Base-by-base conservation (phyloP, 2,113 vertebrate species). In the Eidolon helvum region DNA sequence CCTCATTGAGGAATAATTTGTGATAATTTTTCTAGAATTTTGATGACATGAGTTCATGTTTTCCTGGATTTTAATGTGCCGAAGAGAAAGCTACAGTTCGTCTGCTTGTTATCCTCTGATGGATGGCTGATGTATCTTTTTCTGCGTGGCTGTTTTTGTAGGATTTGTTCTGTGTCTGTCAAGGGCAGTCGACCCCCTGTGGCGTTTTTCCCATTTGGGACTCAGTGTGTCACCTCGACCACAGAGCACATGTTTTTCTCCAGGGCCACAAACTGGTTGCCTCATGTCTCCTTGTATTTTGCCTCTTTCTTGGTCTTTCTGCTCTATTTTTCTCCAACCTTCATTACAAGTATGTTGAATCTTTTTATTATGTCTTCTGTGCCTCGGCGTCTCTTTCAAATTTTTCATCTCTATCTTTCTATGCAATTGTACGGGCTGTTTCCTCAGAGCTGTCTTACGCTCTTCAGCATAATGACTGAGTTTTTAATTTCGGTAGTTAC, bases 201-300 rank as follows among this genome's bases (percentile, higher is more conserved):
- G 15, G 4, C 4, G 0, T 63, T 48, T 33, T 30, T 38, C 53
- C 53, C 30, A 5, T 12, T 15, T 55, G 38, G 2, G 11, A 10
- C 28, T 57, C 72, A 2, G 53, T 2, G 7, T 24, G 22, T 55
- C 3, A 3, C 55, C 50, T 59, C 40, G 1, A 3, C 59, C 55
- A 45, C n/a, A 33, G 55, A 40, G 9, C 26, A n/a, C 82, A 1
- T 2, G 1, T 10, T 4, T 7, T 12, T 1, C 28, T 61, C 35
- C 48, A 26, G 38, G 6, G 9, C 48, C 19, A 19, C 55, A 33
- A 6, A 1, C 1, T 3, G 14, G 1, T 9, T 45, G 21, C 8
- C 53, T 18, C 2, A 0, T 33, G 4, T 21, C 19, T 55, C 43
- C 61, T 40, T 65, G 12, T 15, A 5, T 74, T 77, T 55, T 30